Evolutionary conservation across 1,140 invertebrate species (phyloP), one percentile per base, ranked within the genome.

Genomic region (Drosophila pachea): DNA sequence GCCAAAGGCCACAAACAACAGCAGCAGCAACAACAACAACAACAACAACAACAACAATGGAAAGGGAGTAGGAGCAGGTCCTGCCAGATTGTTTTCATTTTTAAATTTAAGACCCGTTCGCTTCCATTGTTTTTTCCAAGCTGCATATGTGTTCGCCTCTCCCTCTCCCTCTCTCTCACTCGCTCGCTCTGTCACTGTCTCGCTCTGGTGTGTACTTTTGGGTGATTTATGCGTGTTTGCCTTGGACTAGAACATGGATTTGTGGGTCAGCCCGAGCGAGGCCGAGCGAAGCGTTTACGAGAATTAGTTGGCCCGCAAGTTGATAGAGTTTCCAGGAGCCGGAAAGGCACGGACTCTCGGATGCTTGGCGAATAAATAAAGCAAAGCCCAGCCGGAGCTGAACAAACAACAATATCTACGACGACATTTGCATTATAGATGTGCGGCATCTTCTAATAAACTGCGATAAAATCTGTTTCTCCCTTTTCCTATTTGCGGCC

Each of bases 191-290:
- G 40, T 42, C n/a, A n/a, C n/a, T 35, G 40, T 42, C 4, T 42
- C 2, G 7, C 65, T 33, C 4, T 38, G 8, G 43, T 68, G 47
- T 53, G 67, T 77, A 43, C 40, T 43, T 67, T 59, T 29, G 65
- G 66, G 68, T 86, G 79, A 86, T 84, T 84, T 83, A 83, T 83
- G 78, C 56, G 49, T 83, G 79, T 83, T 83, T 83, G 76, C 76
- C 79, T 84, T 83, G 79, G 79, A 69, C 66, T 74, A 68, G 62
- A 48, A 36, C 53, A 43, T 42, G 68, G 68, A 61, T 84, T 78
- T 70, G 79, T 83, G 79, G 79, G 81, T 83, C 78, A 83, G 84
- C 70, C 56, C 63, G 69, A 73, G 76, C 42, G 33, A 50, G 45
- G 73, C 66, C 72, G 75, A 78, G 75, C 58, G 40, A 61, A 73